These are phyloP conservation scores for Pangasius sanitwongsei DNA, from an alignment of 2,797 vertebrate species.

Conservation along the genomic window DNA sequence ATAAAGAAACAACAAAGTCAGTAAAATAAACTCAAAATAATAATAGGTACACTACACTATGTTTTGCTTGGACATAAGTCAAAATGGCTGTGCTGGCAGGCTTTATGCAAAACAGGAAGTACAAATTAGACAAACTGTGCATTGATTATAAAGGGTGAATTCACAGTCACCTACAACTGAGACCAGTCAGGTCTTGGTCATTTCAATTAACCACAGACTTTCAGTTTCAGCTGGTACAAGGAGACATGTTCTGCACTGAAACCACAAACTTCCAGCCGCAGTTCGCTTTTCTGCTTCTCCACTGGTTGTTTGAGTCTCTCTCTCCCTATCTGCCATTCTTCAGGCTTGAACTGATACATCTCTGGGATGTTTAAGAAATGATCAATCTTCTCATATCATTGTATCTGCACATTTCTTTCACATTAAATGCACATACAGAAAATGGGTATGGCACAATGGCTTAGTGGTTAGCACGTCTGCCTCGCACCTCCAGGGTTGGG, in stretches of 20 bases:
- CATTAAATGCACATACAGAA: not conserved
- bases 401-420: not conserved
- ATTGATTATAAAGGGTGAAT: not conserved
- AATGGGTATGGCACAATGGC: no score
- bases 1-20: not conserved
- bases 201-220: constrained; percentile 5
- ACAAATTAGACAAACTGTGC: not conserved
- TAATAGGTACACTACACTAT: not conserved
- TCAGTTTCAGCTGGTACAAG: not conserved
- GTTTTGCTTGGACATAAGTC: not conserved
- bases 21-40: not conserved
- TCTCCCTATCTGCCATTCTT: not conserved
- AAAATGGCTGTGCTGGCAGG: not conserved
- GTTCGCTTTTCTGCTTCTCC: not conserved
- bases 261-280: not conserved
- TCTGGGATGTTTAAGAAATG: not conserved
- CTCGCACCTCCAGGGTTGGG: no score
- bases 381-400: not conserved
- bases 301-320: not conserved
- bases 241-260: not conserved
- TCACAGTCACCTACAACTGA: not conserved
- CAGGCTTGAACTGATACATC: not conserved
- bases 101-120: not conserved
- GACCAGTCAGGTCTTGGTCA: not conserved
- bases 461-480: no score